Evolutionary conservation across 1,140 invertebrate species (phyloP).

Genomic region (Drosophila asahinai): DNA sequence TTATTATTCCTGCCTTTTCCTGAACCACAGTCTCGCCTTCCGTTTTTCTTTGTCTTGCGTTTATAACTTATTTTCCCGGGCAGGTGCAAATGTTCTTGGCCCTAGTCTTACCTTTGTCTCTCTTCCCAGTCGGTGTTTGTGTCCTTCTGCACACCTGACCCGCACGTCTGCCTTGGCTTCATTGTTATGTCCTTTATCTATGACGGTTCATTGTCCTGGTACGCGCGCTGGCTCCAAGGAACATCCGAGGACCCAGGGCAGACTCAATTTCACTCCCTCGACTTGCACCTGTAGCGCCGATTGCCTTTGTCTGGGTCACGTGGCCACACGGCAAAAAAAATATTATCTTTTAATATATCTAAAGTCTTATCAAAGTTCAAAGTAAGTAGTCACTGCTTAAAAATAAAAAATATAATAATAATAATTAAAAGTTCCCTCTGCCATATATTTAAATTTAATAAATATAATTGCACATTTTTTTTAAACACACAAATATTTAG

Average conservation of each 20-base stretch:
- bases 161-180: constrained; percentile 75
- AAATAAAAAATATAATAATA: too few relatives aligned
- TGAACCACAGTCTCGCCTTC: constrained; percentile 20
- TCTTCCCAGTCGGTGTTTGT: constrained; percentile 17
- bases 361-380: too few relatives aligned
- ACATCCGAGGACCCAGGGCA: constrained; percentile 31
- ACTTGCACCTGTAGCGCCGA: constrained; percentile 66
- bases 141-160: constrained; percentile 29
- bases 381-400: too few relatives aligned
- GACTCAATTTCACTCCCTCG: constrained; percentile 25
- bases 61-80: constrained; percentile 76
- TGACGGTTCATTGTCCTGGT: constrained; percentile 74
- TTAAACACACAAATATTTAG: background rate
- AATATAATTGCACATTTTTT: too few relatives aligned
- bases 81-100: constrained; percentile 76
- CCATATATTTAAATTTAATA: too few relatives aligned
- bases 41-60: constrained; percentile 66
- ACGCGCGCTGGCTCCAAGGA: constrained; percentile 32
- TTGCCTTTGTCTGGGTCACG: constrained; percentile 63
- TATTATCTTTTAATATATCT: background rate
- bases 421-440: too few relatives aligned
- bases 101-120: constrained; percentile 27
- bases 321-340: constrained; percentile 29
- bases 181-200: constrained; percentile 81
- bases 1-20: constrained; percentile 59